Conservation (phyloP, 2,797 vertebrate species). For the Sternarchorhynchus goeldii region DNA sequence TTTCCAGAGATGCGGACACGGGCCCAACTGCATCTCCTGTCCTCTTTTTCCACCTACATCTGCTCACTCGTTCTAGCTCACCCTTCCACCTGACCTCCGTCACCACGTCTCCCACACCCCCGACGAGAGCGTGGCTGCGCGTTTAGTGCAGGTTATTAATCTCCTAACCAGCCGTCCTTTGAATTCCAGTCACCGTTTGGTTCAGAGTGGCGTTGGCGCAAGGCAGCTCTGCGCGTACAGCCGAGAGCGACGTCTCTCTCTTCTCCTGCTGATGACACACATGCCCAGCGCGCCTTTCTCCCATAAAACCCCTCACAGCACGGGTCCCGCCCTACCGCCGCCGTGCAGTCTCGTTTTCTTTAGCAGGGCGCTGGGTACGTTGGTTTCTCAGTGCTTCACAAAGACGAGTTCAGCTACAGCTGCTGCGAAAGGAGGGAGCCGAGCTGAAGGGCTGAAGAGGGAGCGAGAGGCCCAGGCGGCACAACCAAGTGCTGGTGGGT, state of each 20-base stretch:
- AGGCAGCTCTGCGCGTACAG: background rate
- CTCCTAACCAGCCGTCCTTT: background rate
- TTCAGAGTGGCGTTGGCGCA: constrained; percentile 10
- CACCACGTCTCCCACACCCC: background rate
- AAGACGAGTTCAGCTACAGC: too few relatives aligned
- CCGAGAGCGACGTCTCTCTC: background rate
- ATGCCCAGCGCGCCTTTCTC: too few relatives aligned
- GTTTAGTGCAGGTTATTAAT: constrained; percentile 1
- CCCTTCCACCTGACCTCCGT: background rate
- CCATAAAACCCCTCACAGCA: too few relatives aligned
- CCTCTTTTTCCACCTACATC: background rate
- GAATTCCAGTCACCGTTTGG: constrained; percentile 17
- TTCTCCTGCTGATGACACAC: too few relatives aligned
- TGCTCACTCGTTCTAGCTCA: constrained; percentile 12
- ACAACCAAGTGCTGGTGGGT: too few relatives aligned
- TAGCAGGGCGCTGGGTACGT: too few relatives aligned
- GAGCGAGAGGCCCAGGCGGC: too few relatives aligned
- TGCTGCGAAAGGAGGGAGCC: too few relatives aligned
- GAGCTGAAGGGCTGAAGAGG: too few relatives aligned
- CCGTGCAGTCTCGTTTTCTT: too few relatives aligned
- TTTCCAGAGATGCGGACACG: constrained; percentile 24
- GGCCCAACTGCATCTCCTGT: constrained; percentile 44
- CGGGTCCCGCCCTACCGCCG: too few relatives aligned
- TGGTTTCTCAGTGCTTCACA: too few relatives aligned
- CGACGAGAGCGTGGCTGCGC: background rate